Conservation (phyloP, 2,797 vertebrate species). For the Tinamus major region DNA sequence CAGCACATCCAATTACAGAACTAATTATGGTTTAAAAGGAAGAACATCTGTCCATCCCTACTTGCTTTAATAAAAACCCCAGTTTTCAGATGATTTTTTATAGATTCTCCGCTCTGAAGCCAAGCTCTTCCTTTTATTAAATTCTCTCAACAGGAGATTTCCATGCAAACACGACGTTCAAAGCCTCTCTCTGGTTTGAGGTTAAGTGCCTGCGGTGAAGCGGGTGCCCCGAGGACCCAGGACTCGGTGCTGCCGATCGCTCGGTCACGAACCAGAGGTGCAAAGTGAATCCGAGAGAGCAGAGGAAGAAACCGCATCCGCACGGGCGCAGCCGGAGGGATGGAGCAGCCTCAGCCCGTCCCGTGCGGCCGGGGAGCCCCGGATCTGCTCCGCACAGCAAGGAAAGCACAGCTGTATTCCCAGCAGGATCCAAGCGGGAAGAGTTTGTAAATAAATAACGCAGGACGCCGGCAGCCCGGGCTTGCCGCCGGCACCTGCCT, state of each 20-base stretch:
- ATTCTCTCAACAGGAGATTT: neutral
- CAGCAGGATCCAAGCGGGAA: conserved; percentile 21
- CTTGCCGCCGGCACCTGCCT: conserved; percentile 9
- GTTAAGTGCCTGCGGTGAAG: no score
- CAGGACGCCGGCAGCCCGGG: neutral
- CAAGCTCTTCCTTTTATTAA: neutral
- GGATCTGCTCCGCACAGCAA: neutral
- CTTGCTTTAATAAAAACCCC: neutral
- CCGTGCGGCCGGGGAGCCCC: no score
- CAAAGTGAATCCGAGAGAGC: no score
- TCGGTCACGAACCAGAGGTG: no score
- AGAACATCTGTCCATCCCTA: neutral
- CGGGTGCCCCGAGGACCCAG: no score
- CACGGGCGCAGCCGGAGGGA: no score
- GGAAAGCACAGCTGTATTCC: conserved; percentile 3
- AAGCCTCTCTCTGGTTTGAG: neutral
- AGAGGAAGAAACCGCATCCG: no score
- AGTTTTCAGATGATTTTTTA: neutral
- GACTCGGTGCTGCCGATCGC: no score
- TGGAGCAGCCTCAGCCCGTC: no score
- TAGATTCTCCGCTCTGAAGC: neutral
- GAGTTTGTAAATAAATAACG: neutral
- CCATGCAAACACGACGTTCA: neutral
- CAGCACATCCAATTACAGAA: neutral
- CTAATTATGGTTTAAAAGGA: neutral